Evolutionary conservation across 2,888 invertebrate species (phyloP).

Genomic region (Falcaria lacertinaria): DNA sequence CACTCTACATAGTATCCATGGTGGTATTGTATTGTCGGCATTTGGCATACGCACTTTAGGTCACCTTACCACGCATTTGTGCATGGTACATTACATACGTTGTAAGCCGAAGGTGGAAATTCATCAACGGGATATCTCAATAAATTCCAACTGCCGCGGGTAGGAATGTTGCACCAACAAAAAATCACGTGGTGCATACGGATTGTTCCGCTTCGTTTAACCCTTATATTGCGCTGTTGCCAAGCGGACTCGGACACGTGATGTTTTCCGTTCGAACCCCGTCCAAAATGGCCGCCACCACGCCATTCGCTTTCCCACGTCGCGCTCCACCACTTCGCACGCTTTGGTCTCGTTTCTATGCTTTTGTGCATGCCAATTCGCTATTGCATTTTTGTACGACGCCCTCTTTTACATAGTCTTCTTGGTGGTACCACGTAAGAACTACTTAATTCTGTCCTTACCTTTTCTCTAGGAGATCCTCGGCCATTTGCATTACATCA

Average conservation of each 20-base stretch:
- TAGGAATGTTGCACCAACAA: constrained; percentile 68
- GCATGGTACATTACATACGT: no score
- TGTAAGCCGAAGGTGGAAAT: no score
- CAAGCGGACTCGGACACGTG: constrained; percentile 72
- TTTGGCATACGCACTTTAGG: no score
- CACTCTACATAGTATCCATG: no score
- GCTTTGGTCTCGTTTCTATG: constrained; percentile 63
- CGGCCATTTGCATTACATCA: no score
- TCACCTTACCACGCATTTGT: no score
- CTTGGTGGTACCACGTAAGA: no score
- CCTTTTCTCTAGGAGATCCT: no score
- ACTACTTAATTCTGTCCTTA: no score
- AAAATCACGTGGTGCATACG: constrained; percentile 69
- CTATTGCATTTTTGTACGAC: constrained; percentile 50
- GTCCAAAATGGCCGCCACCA: constrained; percentile 69
- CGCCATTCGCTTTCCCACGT: constrained; percentile 78
- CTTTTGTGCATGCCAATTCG: constrained; percentile 53
- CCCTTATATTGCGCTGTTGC: constrained; percentile 60
- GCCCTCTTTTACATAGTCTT: no score
- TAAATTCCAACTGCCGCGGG: constrained; percentile 37
- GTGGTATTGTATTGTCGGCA: no score
- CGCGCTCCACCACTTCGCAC: constrained; percentile 57
- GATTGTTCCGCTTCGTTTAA: constrained; percentile 72
- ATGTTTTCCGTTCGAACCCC: constrained; percentile 63
- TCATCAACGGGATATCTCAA: no score